These are phyloP conservation scores for Syrrhaptes paradoxus DNA, from an alignment of 2,113 vertebrate genomes.

Conservation along the genomic window DNA sequence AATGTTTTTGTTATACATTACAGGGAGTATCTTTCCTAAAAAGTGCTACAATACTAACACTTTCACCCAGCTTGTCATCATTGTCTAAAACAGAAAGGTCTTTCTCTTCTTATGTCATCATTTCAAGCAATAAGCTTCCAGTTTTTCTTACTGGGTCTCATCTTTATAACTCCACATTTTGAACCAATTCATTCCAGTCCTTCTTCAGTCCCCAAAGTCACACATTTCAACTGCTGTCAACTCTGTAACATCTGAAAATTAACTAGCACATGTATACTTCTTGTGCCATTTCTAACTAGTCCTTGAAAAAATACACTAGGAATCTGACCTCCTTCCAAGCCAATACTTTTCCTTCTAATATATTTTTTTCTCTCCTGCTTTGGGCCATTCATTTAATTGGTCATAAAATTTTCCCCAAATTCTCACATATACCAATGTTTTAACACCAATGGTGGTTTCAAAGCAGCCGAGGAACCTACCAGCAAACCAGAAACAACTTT, in stretches of 20 bases:
- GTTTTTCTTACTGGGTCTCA: neutral
- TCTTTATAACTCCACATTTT: neutral
- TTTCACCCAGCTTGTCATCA: neutral
- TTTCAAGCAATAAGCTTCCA: neutral
- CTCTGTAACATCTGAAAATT: neutral
- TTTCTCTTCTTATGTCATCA: neutral
- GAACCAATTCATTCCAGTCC: neutral
- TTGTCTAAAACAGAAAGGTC: neutral
- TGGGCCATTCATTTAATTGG: neutral
- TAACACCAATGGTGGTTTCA: neutral
- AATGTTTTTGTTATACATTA: accelerated
- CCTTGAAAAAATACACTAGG: neutral
- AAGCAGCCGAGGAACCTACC: neutral
- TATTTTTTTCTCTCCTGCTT: neutral
- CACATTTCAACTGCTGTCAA: neutral
- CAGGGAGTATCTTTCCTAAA: neutral
- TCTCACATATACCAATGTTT: neutral
- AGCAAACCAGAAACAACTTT: neutral
- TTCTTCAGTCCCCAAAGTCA: neutral
- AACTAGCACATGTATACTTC: neutral
- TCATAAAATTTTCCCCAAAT: neutral
- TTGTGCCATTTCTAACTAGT: neutral
- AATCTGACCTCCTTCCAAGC: neutral
- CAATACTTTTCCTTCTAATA: neutral
- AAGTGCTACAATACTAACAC: neutral